Percentiles rank a stretch among this genome's conserved stretches.
These are phyloP conservation scores for Chaenodraco wilsoni DNA, from an alignment of 2,797 vertebrate genomes.

Conservation along the genomic window DNA sequence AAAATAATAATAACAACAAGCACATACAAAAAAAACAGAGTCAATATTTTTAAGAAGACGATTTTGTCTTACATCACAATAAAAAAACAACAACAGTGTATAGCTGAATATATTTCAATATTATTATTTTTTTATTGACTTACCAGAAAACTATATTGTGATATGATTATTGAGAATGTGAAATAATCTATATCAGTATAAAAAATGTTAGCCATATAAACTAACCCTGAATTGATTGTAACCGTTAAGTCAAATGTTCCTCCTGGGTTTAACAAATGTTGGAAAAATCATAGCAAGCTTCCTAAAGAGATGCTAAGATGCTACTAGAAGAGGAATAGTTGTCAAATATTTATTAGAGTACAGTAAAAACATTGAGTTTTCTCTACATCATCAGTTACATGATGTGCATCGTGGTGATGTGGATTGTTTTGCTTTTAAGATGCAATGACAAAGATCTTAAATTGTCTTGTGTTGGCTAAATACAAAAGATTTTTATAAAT, in stretches of 20 bases:
- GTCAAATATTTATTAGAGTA: background rate
- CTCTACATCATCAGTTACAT: background rate
- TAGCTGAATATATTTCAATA: too few species aligned
- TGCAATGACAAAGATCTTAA: background rate
- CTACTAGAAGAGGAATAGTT: background rate
- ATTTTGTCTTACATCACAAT: too few species aligned
- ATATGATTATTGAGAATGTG: too few species aligned
- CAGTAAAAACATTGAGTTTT: background rate
- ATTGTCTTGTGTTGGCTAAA: background rate
- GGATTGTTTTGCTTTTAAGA: background rate
- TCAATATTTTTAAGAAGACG: too few species aligned
- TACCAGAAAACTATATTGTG: too few species aligned
- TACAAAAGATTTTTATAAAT: constrained; percentile 9
- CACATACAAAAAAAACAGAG: too few species aligned
- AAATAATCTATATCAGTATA: too few species aligned
- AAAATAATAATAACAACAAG: too few species aligned
- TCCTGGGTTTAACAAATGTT: background rate
- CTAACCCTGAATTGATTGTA: too few species aligned
- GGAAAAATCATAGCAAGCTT: background rate
- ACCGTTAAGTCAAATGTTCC: background rate
- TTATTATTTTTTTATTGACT: too few species aligned
- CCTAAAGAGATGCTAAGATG: background rate
- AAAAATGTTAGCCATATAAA: too few species aligned
- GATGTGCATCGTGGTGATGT: background rate
- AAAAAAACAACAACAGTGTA: too few species aligned